A percentile compares a stretch with the other conserved stretches of the same genome.
phyloP scores from a whole-genome alignment of 92 coral and sea anemone species.

The Micromussa lordhowensis region DNA sequence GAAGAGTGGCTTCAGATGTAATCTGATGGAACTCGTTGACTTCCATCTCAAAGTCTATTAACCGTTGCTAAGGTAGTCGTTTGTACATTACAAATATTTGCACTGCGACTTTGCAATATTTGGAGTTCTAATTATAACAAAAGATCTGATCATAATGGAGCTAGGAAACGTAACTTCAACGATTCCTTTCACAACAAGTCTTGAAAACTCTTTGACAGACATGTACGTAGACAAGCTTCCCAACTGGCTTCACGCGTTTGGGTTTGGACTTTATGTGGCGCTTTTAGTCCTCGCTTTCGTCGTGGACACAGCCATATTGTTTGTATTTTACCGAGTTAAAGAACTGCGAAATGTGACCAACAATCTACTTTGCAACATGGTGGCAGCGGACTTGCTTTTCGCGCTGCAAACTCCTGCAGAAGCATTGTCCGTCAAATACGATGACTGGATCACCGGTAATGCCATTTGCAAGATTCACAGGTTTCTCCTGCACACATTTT shows the following conservation, averaged over 20 bases:
- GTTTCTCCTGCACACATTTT: slow-evolving; percentile 66
- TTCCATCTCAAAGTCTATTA: background rate
- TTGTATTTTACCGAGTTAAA: slow-evolving; percentile 57
- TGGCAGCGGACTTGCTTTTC: slow-evolving; percentile 69
- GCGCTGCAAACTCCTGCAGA: slow-evolving; percentile 74
- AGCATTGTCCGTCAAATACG: slow-evolving; percentile 49
- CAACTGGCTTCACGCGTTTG: slow-evolving; percentile 58
- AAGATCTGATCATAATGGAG: background rate
- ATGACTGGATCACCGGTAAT: slow-evolving; percentile 55
- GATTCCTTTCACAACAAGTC: background rate
- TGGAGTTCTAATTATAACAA: background rate
- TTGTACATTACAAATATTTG: background rate
- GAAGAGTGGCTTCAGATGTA: background rate
- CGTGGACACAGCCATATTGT: slow-evolving; percentile 61
- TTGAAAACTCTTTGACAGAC: slow-evolving; percentile 6
- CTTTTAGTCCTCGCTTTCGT: slow-evolving; percentile 57
- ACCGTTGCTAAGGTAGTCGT: background rate
- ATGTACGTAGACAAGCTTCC: slow-evolving; percentile 56
- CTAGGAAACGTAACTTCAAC: slow-evolving; percentile 1
- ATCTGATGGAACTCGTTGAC: background rate
- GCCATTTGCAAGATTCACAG: slow-evolving; percentile 66
- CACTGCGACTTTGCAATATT: background rate
- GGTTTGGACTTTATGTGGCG: slow-evolving; percentile 40
- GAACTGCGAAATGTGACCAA: slow-evolving; percentile 71
- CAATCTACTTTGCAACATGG: slow-evolving; percentile 73